Conservation (phyloP, 2,797 vertebrate species). For the Hoplostethus mediterraneus region DNA sequence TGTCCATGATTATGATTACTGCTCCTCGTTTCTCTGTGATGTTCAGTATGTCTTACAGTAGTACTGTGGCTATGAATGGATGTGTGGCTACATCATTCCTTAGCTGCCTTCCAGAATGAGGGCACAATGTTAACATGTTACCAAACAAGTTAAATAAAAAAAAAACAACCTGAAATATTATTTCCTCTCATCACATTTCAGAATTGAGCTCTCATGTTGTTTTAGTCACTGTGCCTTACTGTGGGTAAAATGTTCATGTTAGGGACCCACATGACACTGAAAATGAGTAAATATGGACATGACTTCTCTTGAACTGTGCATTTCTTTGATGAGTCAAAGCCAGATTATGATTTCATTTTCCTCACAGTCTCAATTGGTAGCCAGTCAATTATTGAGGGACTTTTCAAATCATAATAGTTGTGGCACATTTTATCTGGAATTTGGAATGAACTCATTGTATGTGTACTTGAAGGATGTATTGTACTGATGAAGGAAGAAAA, state of each 20-base stretch:
- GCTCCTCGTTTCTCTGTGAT: conserved; percentile 66
- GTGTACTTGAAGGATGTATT: conserved; percentile 48
- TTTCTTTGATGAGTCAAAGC: conserved; percentile 29
- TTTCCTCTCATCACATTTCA: conserved; percentile 45
- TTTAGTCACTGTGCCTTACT: conserved; percentile 88
- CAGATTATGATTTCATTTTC: conserved; percentile 26
- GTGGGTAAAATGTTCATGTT: conserved; percentile 71
- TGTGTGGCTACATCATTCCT: conserved; percentile 61
- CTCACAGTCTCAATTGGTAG: background rate
- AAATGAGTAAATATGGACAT: conserved; percentile 31
- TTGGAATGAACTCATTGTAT: conserved; percentile 21
- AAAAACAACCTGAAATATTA: conserved; percentile 28
- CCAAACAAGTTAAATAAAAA: conserved; percentile 23
- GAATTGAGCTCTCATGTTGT: conserved; percentile 59
- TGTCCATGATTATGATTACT: conserved; percentile 67
- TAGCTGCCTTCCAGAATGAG: conserved; percentile 60
- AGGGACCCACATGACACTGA: conserved; percentile 62
- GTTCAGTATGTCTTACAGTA: conserved; percentile 72
- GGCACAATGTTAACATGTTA: conserved; percentile 62
- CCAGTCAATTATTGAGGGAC: conserved; percentile 1
- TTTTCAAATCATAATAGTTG: conserved; percentile 8
- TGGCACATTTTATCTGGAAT: conserved; percentile 47
- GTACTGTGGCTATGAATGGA: conserved; percentile 70
- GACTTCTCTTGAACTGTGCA: conserved; percentile 30
- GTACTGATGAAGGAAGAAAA: conserved; percentile 25